Evolutionary conservation across 1,140 invertebrate genomes (phyloP).

Genomic region (Drosophila leontia): DNA sequence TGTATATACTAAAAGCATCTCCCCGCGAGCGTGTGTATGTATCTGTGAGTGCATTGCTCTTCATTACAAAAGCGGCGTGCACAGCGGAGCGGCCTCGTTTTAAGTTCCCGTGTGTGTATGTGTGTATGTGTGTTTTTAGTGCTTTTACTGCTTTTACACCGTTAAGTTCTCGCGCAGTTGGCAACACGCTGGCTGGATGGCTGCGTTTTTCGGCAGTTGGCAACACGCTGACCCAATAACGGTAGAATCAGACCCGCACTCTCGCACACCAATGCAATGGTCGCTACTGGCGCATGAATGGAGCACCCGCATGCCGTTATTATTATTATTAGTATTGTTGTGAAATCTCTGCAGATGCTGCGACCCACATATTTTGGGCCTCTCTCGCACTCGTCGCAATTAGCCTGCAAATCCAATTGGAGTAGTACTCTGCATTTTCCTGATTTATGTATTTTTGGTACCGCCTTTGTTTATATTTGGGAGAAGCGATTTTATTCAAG

Average conservation of each 20-base stretch:
- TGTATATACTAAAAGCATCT: conserved; percentile 33
- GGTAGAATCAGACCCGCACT: conserved; percentile 47
- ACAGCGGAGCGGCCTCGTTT: conserved; percentile 69
- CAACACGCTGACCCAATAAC: conserved; percentile 79
- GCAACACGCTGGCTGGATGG: conserved; percentile 63
- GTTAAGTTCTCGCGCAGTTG: conserved; percentile 61
- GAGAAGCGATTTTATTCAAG: conserved; percentile 54
- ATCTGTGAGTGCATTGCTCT: conserved; percentile 72
- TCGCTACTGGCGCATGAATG: conserved; percentile 55
- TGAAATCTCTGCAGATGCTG: conserved; percentile 63
- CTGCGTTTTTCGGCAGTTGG: conserved; percentile 62
- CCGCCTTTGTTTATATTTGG: conserved; percentile 55
- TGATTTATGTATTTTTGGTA: conserved; percentile 56
- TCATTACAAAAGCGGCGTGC: conserved; percentile 69
- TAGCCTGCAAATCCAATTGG: conserved; percentile 19
- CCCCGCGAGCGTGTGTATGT: conserved; percentile 46
- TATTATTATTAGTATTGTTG: conserved; percentile 41
- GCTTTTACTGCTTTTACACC: conserved; percentile 62
- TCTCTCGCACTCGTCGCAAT: conserved; percentile 25
- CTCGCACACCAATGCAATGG: conserved; percentile 17
- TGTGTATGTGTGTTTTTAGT: conserved; percentile 26
- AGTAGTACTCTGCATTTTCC: conserved; percentile 26
- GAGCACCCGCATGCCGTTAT: conserved; percentile 60
- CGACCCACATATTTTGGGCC: conserved; percentile 62
- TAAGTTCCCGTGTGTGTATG: conserved; percentile 30